Evolutionary conservation across 2,113 vertebrate species (phyloP).

Genomic region (Hyla sarda): DNA sequence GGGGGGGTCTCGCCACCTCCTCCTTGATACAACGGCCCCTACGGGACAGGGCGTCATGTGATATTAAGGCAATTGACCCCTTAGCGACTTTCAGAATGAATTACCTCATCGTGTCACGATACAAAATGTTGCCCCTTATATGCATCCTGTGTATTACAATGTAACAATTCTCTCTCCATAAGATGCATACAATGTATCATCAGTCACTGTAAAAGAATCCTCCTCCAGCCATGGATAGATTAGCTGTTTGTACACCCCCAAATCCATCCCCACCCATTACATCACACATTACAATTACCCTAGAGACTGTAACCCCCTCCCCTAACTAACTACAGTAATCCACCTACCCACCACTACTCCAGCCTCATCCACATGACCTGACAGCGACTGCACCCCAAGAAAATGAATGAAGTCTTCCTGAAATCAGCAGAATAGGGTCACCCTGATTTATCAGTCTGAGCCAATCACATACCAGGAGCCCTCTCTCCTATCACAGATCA

Average conservation of each 20-base stretch:
- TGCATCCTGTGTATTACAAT: background rate
- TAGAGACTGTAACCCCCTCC: slow-evolving; percentile 4
- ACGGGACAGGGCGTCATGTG: background rate
- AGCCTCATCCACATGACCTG: background rate
- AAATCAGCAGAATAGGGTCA: background rate
- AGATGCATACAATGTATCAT: background rate
- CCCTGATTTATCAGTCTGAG: slow-evolving; percentile 7
- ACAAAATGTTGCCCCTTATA: background rate
- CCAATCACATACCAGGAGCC: slow-evolving; percentile 36
- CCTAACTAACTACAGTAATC: slow-evolving; percentile 11
- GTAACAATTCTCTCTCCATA: background rate
- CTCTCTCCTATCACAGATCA: slow-evolving; percentile 31
- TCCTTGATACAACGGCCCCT: background rate
- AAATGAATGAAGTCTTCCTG: slow-evolving; percentile 10
- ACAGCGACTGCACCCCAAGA: background rate
- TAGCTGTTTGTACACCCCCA: background rate
- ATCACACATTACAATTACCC: slow-evolving; percentile 19
- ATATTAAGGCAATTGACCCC: slow-evolving; percentile 13
- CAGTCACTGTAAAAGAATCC: background rate
- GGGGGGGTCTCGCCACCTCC: background rate
- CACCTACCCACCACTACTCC: slow-evolving; percentile 2
- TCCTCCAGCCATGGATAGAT: background rate
- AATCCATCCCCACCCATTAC: slow-evolving; percentile 44
- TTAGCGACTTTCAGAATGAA: background rate
- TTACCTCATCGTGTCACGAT: background rate